Conservation (phyloP, 1,140 invertebrate genomes). For the Holcopasites calliopsidis region DNA sequence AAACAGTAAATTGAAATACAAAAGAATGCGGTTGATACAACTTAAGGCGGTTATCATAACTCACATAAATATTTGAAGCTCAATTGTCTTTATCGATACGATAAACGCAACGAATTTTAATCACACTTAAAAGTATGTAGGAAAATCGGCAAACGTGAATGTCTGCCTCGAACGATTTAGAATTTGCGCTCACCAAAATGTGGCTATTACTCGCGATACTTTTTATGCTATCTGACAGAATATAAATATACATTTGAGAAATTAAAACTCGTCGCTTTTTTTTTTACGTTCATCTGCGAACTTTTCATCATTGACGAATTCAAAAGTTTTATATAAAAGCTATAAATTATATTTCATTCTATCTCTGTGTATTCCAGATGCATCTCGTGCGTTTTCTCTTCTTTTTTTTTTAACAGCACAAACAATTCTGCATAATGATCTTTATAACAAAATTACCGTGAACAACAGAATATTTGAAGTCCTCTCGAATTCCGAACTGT, state of each 20-base stretch:
- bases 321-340: conserved; percentile 15
- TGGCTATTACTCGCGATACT: neutral
- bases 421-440: conserved; percentile 2
- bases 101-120: neutral
- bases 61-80: neutral
- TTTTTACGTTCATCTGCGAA: neutral
- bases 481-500: neutral
- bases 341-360: conserved; percentile 4
- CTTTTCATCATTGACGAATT: neutral
- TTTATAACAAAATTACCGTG: too few relatives aligned
- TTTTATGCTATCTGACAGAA: neutral
- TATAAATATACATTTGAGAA: neutral
- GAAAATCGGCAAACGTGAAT: neutral
- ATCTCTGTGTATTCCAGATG: neutral
- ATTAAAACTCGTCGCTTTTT: neutral
- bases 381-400: neutral
- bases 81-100: neutral
- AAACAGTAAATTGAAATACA: neutral
- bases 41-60: neutral
- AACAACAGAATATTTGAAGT: neutral
- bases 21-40: neutral
- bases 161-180: neutral
- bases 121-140: neutral
- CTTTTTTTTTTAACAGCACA: neutral
- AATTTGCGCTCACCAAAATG: neutral